Conservation (phyloP, 2,113 vertebrate genomes). For the Bujurquina vittata region DNA sequence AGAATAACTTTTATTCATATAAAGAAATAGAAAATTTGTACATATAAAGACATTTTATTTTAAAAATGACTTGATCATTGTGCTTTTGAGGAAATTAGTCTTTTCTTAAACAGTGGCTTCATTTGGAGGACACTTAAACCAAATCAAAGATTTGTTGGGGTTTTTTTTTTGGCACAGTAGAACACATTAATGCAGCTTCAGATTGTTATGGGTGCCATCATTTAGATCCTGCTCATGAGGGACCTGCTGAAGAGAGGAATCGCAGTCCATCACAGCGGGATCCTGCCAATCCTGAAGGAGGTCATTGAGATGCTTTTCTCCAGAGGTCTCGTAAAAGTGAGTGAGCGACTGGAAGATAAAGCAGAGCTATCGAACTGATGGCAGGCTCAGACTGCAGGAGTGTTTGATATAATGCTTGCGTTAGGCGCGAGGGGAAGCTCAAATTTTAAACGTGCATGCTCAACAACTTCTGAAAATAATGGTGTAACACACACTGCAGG, state of each 20-base stretch:
- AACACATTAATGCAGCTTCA: not conserved
- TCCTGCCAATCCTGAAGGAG: conserved; percentile 94
- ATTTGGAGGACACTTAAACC: not conserved
- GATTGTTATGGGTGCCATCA: not conserved
- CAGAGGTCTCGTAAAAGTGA: conserved; percentile 83
- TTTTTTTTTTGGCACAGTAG: not conserved
- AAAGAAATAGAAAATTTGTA: not conserved
- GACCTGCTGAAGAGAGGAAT: conserved; percentile 89
- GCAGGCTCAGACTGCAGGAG: not conserved
- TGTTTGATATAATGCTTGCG: not conserved
- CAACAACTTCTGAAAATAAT: not conserved
- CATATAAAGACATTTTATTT: not conserved
- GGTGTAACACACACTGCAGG: not conserved
- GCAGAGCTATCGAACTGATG: not conserved
- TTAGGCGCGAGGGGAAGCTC: not conserved
- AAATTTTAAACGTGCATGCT: not conserved
- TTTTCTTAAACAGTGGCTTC: not conserved
- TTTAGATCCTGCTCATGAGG: conserved; percentile 87
- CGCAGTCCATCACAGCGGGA: conserved; percentile 91
- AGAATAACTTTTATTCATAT: rapidly evolving
- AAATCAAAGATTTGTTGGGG: not conserved
- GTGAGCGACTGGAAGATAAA: conserved; percentile 46
- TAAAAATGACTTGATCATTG: not conserved
- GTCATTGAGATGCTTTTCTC: conserved; percentile 96
- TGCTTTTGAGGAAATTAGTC: not conserved